Conservation (phyloP, 2,888 invertebrate species). For the Volucella bombylans region DNA sequence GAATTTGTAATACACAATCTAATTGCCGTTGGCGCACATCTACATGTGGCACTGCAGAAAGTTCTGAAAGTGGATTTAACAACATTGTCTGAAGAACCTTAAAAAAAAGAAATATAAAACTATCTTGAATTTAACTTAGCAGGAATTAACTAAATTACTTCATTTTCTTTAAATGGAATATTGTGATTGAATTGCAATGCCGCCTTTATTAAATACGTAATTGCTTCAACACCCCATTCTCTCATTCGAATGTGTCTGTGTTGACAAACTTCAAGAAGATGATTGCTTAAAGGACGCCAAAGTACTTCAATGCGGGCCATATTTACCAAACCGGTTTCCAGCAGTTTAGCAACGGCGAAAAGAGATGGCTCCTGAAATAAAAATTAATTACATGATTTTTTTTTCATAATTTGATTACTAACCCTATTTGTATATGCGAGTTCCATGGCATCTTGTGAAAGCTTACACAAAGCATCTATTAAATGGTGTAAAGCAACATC, state of each 20-base stretch:
- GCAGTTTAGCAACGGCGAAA: constrained; percentile 98
- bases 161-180: constrained; percentile 91
- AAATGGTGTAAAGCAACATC: constrained; percentile 97
- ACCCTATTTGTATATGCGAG: constrained; percentile 96
- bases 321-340: constrained; percentile 98
- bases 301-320: constrained; percentile 95
- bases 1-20: constrained; percentile 95
- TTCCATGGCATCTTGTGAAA: constrained; percentile 98
- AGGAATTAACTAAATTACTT: constrained; percentile 83
- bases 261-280: constrained; percentile 97
- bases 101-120: constrained; percentile 46
- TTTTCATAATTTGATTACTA: constrained; percentile 76
- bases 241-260: constrained; percentile 97
- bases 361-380: constrained; percentile 92
- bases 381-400: not conserved
- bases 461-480: constrained; percentile 97
- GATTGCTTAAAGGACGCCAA: constrained; percentile 97
- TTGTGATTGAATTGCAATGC: constrained; percentile 94
- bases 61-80: constrained; percentile 94
- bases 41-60: constrained; percentile 93
- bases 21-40: constrained; percentile 97
- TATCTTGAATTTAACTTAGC: not conserved
- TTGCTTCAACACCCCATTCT: constrained; percentile 98
- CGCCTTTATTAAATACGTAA: constrained; percentile 95
- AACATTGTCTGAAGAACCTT: constrained; percentile 92